phyloP scores from a whole-genome alignment of 2,113 vertebrate species.

The Grantiella picta region DNA sequence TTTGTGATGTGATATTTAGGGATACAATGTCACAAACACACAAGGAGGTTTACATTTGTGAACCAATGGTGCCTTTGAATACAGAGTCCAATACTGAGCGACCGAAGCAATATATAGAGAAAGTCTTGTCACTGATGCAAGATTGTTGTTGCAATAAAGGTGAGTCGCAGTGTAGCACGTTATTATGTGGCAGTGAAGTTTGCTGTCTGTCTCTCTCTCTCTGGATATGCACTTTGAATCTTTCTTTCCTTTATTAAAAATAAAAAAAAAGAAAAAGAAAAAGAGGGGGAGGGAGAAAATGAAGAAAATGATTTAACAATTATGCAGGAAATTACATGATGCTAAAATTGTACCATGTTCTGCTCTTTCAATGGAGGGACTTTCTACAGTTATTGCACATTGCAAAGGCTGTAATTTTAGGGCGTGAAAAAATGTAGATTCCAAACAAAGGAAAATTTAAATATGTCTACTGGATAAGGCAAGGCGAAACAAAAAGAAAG shows the following conservation, averaged over 20 bases:
- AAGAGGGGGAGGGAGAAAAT: constrained; percentile 53
- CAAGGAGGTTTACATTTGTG: background rate
- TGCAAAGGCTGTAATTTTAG: constrained; percentile 73
- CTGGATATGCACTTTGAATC: constrained; percentile 30
- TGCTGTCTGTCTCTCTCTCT: background rate
- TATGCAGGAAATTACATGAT: constrained; percentile 77
- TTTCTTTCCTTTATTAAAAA: background rate
- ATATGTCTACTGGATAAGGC: constrained; percentile 56
- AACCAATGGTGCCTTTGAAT: constrained; percentile 13
- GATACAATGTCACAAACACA: constrained; percentile 52
- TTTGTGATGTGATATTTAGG: constrained; percentile 60
- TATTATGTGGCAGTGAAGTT: constrained; percentile 26
- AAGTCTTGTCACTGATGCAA: background rate
- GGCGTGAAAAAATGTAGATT: constrained; percentile 69
- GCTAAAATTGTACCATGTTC: constrained; percentile 75
- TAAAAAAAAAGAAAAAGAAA: background rate
- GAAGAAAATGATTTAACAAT: constrained; percentile 76
- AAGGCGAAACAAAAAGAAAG: constrained; percentile 43
- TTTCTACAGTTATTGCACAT: constrained; percentile 61
- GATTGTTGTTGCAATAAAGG: background rate
- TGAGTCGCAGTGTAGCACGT: background rate
- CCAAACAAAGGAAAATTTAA: constrained; percentile 73
- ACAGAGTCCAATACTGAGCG: background rate
- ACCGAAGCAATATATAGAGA: background rate
- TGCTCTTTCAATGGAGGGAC: constrained; percentile 70